Base-by-base conservation (phyloP, 2,888 invertebrate species). In the Tridacna crocea region DNA sequence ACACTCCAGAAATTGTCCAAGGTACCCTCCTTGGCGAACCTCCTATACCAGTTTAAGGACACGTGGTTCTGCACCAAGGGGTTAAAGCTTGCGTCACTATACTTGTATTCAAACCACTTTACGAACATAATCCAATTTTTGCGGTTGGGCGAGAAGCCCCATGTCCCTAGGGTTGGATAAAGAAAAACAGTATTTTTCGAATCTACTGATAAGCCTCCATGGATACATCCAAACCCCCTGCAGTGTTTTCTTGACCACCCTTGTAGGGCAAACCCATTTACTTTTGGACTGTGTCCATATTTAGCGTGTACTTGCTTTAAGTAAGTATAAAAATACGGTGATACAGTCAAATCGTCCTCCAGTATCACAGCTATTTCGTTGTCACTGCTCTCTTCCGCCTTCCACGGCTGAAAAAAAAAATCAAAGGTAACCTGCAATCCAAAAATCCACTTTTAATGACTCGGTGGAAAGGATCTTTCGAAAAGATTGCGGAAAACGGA, bases 341-440 rank as follows among this genome's bases (percentile, higher is more conserved):
- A 84, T n/a, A 84, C 80, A 24, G 84, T 81, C 6, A 84, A 22
- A 47, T 84, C 84, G 66, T 84, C 84, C 72, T 84, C 84, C 47
- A 84, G 55, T 27, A 84, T 72, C 19, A 84, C 75, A 48, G 84
- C 84, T n/a, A 81, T 81, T 70, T 84, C 84, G 4, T 70, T 24
- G 22, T 58, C 36, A 26, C 68, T 27, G 15, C 47, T 22, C 2
- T 72, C 48, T 4, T 19, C 15, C 24, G 78, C 58, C 22, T 75
- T 60, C 84, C 84, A 84, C 12, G 84, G 66, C 66, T 66, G 66
- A 66, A 66, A 66, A 36, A 55, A 55, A 55, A 55, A 55, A n/a
- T n/a, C n/a, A n/a, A n/a, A n/a, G n/a, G n/a, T n/a, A n/a, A n/a
- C n/a, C n/a, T n/a, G n/a, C n/a, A n/a, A n/a, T n/a, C n/a, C n/a